A percentile compares a stretch with the other conserved stretches of the same genome.
Conservation (phyloP, 2,113 vertebrate species). For the Cnemophilus loriae region DNA sequence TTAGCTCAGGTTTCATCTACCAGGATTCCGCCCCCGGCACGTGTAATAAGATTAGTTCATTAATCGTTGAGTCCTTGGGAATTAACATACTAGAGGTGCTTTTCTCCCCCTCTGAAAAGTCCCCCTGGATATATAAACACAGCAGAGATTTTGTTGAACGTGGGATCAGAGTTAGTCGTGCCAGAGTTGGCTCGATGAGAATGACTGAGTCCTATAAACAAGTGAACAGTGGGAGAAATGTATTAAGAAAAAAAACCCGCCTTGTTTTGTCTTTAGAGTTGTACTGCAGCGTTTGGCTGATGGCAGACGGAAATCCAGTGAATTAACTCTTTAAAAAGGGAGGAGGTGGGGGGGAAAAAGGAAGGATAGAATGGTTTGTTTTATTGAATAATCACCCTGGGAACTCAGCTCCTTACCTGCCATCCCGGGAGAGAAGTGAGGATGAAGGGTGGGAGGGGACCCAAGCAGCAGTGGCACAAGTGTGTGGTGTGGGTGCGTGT, state of each 20-base stretch:
- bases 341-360: too few relatives aligned
- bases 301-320: neutral
- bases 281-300: neutral
- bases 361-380: neutral
- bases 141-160: conserved; percentile 14
- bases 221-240: conserved; percentile 34
- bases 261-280: conserved; percentile 39
- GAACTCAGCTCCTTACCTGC: neutral
- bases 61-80: conserved; percentile 38
- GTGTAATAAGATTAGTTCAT: conserved; percentile 53
- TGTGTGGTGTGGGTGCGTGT: neutral
- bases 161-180: neutral
- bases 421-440: neutral
- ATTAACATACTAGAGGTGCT: conserved; percentile 49
- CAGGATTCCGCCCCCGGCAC: conserved; percentile 43
- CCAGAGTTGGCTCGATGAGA: conserved; percentile 40
- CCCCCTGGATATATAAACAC: conserved; percentile 42
- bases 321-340: neutral
- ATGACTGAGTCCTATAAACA: conserved; percentile 41
- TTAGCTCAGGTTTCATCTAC: conserved; percentile 50
- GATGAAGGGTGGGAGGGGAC: neutral
- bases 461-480: neutral
- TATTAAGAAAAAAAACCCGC: neutral
- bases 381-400: neutral
- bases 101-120: conserved; percentile 13